Conservation (phyloP, 2,888 invertebrate species). For the Clostera curtula region DNA sequence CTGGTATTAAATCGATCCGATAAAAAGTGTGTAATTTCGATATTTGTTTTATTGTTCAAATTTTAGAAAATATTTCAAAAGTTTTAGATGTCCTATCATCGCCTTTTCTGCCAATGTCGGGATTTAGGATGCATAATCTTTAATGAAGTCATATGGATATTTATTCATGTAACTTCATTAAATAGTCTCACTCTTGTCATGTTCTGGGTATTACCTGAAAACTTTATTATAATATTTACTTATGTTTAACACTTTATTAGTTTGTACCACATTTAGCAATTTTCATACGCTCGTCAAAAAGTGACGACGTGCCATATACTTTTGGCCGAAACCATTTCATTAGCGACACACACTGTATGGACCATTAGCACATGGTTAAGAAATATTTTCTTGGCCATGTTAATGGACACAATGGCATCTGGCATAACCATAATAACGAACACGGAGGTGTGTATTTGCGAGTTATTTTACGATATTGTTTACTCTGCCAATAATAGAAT, state of each 20-base stretch:
- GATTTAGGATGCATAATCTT: no score
- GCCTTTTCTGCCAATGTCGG: no score
- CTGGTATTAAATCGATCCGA: no score
- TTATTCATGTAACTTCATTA: no score
- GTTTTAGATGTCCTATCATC: no score
- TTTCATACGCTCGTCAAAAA: slow-evolving; percentile 51
- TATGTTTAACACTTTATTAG: slow-evolving; percentile 21
- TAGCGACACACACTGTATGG: slow-evolving; percentile 39
- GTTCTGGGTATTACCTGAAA: no score
- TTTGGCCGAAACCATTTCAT: slow-evolving; percentile 47
- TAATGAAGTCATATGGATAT: no score
- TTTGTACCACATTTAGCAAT: slow-evolving; percentile 32
- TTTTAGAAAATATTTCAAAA: no score
- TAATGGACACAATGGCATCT: slow-evolving; percentile 23
- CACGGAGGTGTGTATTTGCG: slow-evolving; percentile 7
- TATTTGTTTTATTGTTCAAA: no score
- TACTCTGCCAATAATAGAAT: neutral
- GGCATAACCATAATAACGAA: slow-evolving; percentile 2
- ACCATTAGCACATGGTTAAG: slow-evolving; percentile 45
- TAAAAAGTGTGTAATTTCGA: no score
- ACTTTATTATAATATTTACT: slow-evolving; percentile 7
- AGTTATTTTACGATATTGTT: slow-evolving; percentile 4
- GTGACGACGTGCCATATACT: slow-evolving; percentile 26
- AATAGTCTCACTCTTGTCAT: no score
- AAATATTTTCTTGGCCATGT: slow-evolving; percentile 36